A percentile compares a stretch with the other conserved stretches of the same genome.
Conservation (phyloP, 2,113 vertebrate species). For the Entomyzon cyanotis region DNA sequence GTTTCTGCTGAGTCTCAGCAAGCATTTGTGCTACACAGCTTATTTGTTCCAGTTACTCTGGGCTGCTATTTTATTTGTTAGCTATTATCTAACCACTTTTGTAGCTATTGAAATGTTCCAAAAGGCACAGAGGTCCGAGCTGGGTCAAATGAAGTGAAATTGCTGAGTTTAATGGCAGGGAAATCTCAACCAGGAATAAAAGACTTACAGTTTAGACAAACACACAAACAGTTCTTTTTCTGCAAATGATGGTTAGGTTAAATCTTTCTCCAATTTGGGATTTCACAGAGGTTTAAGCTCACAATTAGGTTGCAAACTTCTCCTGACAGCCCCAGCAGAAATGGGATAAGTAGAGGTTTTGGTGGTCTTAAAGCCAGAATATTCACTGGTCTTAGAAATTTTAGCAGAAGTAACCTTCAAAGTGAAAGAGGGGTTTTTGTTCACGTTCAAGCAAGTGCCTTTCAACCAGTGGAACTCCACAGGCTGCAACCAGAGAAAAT, state of each 20-base stretch:
- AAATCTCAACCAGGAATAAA: not conserved
- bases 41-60: constrained; percentile 29
- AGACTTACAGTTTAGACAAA: not conserved
- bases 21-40: not conserved
- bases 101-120: constrained; percentile 27
- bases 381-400: not conserved
- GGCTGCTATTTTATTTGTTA: constrained; percentile 40
- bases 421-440: not conserved
- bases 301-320: not conserved
- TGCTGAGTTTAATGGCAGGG: not conserved
- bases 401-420: not conserved
- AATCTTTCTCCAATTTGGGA: not conserved
- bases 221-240: not conserved
- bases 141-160: constrained; percentile 6
- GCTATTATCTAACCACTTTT: constrained; percentile 45
- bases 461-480: not conserved
- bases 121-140: not conserved
- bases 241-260: not conserved
- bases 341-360: not conserved
- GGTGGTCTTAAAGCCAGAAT: not conserved
- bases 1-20: not conserved
- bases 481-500: not conserved
- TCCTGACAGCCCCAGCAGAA: not conserved
- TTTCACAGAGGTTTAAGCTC: not conserved
- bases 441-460: not conserved